Evolutionary conservation across 1,140 invertebrate species (phyloP).

Genomic region (Galendromus occidentalis): DNA sequence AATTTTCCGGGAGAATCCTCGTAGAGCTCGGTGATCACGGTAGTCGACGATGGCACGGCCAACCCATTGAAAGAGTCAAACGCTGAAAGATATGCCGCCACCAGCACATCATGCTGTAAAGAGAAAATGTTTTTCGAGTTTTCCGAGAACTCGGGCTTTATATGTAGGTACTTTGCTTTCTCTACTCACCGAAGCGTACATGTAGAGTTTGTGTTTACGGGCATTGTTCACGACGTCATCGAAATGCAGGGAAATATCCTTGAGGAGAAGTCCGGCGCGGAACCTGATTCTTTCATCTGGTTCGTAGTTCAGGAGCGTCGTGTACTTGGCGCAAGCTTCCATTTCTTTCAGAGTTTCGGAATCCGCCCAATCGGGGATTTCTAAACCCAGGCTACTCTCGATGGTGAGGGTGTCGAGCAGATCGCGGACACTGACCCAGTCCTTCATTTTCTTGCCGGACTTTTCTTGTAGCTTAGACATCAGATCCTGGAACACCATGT

Average conservation of each 20-base stretch:
- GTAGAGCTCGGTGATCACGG: not conserved
- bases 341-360: not conserved
- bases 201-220: not conserved
- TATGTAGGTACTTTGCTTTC: not conserved
- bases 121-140: not conserved
- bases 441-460: constrained; percentile 6
- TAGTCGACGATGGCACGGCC: not conserved
- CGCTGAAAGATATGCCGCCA: not conserved
- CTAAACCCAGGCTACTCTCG: not conserved
- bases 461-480: not conserved
- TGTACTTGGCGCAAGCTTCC: not conserved
- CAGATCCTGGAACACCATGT: not conserved
- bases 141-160: not conserved
- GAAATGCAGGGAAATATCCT: not conserved
- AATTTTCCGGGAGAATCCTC: not conserved
- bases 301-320: not conserved
- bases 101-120: constrained; percentile 5
- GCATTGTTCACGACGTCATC: not conserved
- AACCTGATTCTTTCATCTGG: not conserved
- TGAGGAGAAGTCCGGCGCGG: not conserved
- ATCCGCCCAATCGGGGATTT: not conserved
- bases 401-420: not conserved
- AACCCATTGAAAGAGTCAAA: not conserved
- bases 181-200: not conserved
- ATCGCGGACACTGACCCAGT: not conserved